Conservation (phyloP, 2,113 vertebrate species). For the Oryzias woworae region DNA sequence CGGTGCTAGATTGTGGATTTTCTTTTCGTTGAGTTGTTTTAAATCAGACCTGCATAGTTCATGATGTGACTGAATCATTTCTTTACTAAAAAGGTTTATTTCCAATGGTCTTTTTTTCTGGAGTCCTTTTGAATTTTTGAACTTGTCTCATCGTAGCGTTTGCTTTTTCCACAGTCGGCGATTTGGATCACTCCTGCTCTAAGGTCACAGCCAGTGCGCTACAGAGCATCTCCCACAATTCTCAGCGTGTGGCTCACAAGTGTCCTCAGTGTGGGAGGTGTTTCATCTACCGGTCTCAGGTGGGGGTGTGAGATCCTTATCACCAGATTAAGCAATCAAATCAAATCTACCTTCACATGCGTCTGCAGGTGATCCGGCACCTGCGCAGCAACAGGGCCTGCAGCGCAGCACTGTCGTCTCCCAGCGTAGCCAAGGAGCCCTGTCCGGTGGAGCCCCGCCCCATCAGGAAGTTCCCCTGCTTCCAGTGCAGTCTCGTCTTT, state of each 20-base stretch:
- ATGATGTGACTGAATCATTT: too few relatives aligned
- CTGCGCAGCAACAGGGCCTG: constrained; percentile 59
- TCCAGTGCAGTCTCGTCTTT: constrained; percentile 64
- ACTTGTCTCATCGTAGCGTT: background rate
- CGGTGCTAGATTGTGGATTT: too few relatives aligned
- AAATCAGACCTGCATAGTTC: too few relatives aligned
- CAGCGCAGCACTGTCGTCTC: background rate
- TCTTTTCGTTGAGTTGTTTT: too few relatives aligned
- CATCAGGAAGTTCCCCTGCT: constrained; percentile 49
- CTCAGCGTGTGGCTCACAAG: constrained; percentile 69
- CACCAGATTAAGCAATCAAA: background rate
- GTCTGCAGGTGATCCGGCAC: constrained; percentile 67
- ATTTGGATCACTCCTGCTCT: constrained; percentile 28
- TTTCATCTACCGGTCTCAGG: constrained; percentile 74
- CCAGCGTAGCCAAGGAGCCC: background rate
- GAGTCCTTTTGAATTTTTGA: too few relatives aligned
- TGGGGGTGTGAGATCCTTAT: constrained; percentile 10
- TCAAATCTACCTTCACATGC: background rate
- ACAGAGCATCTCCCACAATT: constrained; percentile 55
- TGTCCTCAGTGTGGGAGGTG: constrained; percentile 72
- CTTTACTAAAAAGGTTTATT: too few relatives aligned
- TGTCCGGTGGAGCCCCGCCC: constrained; percentile 10
- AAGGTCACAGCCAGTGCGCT: constrained; percentile 27
- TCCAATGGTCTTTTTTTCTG: too few relatives aligned
- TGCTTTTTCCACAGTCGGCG: constrained; percentile 3